Conservation (phyloP, 2,888 invertebrate genomes). For the Drosophila barbarae region DNA sequence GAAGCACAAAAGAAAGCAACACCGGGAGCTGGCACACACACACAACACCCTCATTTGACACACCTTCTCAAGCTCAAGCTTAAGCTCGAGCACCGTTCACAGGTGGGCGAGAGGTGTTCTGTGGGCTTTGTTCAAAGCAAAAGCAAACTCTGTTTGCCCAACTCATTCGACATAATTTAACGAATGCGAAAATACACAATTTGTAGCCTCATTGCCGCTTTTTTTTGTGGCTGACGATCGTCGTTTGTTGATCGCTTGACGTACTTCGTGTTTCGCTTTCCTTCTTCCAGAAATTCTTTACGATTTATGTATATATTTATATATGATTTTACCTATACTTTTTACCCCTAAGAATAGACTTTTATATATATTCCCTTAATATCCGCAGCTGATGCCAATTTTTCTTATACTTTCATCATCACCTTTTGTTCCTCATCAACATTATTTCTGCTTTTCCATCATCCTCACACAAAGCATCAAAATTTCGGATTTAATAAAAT, state of each 20-base stretch:
- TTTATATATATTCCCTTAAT: not conserved
- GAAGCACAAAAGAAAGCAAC: constrained; percentile 62
- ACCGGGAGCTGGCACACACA: constrained; percentile 43
- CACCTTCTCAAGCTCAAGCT: constrained; percentile 22
- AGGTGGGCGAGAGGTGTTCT: constrained; percentile 29
- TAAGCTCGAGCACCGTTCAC: not conserved
- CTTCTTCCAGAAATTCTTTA: constrained; percentile 10
- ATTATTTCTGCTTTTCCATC: no score
- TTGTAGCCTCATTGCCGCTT: constrained; percentile 59
- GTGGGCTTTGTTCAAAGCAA: constrained; percentile 36
- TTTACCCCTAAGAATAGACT: not conserved
- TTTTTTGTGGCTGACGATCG: constrained; percentile 27
- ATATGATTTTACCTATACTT: not conserved
- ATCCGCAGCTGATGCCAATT: not conserved
- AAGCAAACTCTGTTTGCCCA: constrained; percentile 51
- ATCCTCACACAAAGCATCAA: not conserved
- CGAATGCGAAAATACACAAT: constrained; percentile 54
- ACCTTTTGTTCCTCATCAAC: not conserved
- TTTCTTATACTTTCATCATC: not conserved
- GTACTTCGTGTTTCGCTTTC: constrained; percentile 1
- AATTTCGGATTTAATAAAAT: not conserved
- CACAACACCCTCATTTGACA: constrained; percentile 47
- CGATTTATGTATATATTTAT: not conserved
- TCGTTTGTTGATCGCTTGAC: constrained; percentile 5
- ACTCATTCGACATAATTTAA: constrained; percentile 70